Evolutionary conservation across 2,797 vertebrate species (phyloP), one percentile per base, ranked within the genome.

Genomic region (Pseudochaenichthys georgianus): DNA sequence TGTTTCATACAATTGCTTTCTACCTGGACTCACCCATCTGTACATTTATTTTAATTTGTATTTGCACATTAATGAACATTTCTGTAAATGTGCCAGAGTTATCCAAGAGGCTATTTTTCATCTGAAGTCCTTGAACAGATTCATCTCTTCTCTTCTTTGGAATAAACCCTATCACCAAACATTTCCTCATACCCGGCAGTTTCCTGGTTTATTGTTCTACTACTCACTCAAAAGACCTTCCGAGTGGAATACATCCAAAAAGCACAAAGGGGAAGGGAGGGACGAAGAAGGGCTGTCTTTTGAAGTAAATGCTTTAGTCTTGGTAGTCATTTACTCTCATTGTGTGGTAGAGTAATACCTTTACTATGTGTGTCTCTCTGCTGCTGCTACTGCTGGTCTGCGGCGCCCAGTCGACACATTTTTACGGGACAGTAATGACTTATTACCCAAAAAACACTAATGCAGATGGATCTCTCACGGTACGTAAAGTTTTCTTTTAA

Each of bases 401-500:
- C 23, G 7, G 45, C 21, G 3, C 58, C n/a, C 50, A 21, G 13
- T 82, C 85, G 0, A 0, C 21, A 52, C 82, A 85, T 13, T 91
- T 75, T 15, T 47, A 12, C 1, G 90, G 90, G 12, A 82, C 84
- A 2, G 45, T 83, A 42, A 83, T 88, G 70, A 84, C 72, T 19
- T 91, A 76, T 28, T 45, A 70, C 57, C 57, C 80, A 0, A 68
- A 62, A 48, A 17, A 3, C 64, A 21, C 11, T 0, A 1, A 46
- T 2, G 0, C 48, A 31, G 0, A 59, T 10, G 90, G 86, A 46
- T 46, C 53, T 16, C 7, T 71, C 0, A 12, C 0, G 62, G 90
- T 92, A 46, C 0, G 83, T 71, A 17, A 10, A 5, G 13, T 21
- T 48, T 12, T 0, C 15, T n/a, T 42, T 0, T 11, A 9, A 28